phyloP scores from a whole-genome alignment of 30 jellyfish, hydroid and myxozoan species.

The Aurelia coerulea region DNA sequence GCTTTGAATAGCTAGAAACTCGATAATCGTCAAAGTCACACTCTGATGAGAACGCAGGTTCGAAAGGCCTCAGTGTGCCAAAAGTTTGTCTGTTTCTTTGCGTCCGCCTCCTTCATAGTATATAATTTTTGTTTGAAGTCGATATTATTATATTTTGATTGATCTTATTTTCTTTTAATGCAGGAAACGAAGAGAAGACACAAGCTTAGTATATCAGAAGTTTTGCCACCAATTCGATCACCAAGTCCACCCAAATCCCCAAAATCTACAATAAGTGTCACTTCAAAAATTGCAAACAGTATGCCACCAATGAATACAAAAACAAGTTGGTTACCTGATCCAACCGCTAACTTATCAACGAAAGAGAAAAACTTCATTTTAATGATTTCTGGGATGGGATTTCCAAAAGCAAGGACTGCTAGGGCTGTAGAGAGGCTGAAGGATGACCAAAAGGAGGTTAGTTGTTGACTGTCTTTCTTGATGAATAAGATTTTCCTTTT shows the following conservation, averaged over 20 bases:
- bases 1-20: no score
- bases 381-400: conserved; percentile 84
- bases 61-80: no score
- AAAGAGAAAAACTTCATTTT: conserved; percentile 54
- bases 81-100: no score
- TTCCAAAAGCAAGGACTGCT: conserved; percentile 79
- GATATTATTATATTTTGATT: no score
- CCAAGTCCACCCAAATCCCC: conserved; percentile 22
- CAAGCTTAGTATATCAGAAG: conserved; percentile 32
- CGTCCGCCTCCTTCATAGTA: no score
- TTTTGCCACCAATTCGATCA: conserved; percentile 43
- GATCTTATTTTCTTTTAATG: background rate
- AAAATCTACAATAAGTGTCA: background rate
- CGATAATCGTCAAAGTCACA: no score
- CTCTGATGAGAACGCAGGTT: no score
- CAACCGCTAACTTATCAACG: conserved; percentile 54
- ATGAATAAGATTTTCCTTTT: background rate
- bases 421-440: conserved; percentile 87
- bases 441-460: conserved; percentile 85
- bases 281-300: background rate
- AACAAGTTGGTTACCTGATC: conserved; percentile 68
- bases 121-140: no score
- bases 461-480: background rate
- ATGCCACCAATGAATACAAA: background rate
- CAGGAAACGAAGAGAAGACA: conserved; percentile 28